These are phyloP conservation scores for Acrocephalus kingi DNA, from an alignment of 2,113 vertebrate species.

Conservation along the genomic window DNA sequence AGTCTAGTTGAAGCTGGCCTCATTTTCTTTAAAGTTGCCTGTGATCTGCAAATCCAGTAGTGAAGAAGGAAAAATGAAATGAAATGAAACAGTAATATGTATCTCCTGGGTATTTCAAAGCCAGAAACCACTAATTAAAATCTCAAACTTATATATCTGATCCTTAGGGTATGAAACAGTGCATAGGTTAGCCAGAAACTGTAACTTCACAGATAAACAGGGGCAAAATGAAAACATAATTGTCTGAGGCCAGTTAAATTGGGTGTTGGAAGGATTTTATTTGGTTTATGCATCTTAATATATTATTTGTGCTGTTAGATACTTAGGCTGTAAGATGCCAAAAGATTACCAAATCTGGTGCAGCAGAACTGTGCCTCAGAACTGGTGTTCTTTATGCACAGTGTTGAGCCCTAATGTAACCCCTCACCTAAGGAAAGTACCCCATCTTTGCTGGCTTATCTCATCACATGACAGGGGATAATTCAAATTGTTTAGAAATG, in stretches of 20 bases:
- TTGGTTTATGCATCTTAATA: background rate
- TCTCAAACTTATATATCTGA: background rate
- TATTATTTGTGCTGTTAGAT: background rate
- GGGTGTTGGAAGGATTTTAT: background rate
- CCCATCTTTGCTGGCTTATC: background rate
- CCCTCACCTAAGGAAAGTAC: background rate
- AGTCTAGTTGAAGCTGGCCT: background rate
- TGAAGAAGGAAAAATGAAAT: background rate
- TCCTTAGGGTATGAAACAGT: background rate
- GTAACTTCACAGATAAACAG: background rate
- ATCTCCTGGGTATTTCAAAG: constrained; percentile 24
- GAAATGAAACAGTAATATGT: background rate
- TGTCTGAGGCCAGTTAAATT: background rate
- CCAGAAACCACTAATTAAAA: constrained; percentile 39
- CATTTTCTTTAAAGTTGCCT: constrained; percentile 31
- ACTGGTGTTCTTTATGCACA: background rate
- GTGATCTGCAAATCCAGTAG: constrained; percentile 23
- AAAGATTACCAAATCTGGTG: background rate
- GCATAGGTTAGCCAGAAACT: background rate
- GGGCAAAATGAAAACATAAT: background rate
- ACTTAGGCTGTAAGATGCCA: background rate
- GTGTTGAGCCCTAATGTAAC: background rate
- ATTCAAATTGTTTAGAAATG: background rate
- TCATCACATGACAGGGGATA: rapidly evolving
- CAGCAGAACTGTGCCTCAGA: background rate